Evolutionary conservation across 2,888 invertebrate genomes (phyloP), one percentile per base, ranked within the genome.

Genomic region (Liodrosophila aerea): DNA sequence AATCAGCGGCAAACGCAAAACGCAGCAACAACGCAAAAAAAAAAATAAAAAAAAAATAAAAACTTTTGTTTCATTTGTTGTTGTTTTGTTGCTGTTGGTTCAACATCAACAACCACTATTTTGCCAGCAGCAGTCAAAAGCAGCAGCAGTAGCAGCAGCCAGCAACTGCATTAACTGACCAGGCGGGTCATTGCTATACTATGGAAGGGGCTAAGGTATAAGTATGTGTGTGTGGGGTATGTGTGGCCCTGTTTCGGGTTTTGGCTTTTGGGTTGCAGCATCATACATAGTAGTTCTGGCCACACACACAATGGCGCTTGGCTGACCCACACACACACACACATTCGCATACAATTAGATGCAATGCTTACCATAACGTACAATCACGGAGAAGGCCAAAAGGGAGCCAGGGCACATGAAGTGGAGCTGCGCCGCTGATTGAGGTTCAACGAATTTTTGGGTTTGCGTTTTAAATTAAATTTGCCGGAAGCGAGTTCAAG

Each of bases 391-490:
- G 22, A 41, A 30, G 40, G 9, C 9, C 30, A 7, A 30, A 30
- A 30, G 18, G 0, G 11, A 11, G 27, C 9, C 18, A 22, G 44
- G 30, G 33, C 46, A 13, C 34, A 34, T 49, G 13, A 33, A 47
- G 46, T 40, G n/a, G n/a, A n/a, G 51, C 44, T 29, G 29, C 43
- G 46, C 37, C 69, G 59, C 70, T 85, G 85, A 85, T 75, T 80
- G 75, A 76, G 71, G 63, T 64, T 65, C 60, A 66, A 43, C 64
- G 50, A 40, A 65, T 52, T 60, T 73, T 60, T 63, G 61, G 65
- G 61, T 57, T 80, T 73, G 51, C 62, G 64, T 84, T 85, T 75
- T 59, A 80, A 80, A 86, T 82, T 71, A 77, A 81, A 86, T 77
- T 84, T 74, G 58, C 69, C 64, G 36, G 50, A 58, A 66, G 72